phyloP scores from a whole-genome alignment of 2,113 vertebrate species.

The Noctilio leporinus region DNA sequence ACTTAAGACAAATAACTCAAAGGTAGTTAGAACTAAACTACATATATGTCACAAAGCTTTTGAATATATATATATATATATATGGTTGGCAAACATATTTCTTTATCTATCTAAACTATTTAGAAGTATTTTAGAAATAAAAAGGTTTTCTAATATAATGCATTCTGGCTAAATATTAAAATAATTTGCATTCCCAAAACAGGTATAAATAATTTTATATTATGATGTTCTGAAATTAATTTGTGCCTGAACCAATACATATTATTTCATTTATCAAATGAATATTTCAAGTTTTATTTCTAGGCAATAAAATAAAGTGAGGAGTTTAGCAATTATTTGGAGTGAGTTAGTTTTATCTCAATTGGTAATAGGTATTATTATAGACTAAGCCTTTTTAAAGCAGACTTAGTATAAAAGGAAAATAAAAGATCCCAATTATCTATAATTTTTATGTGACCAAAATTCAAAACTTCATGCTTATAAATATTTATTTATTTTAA shows the following conservation, averaged over 20 bases:
- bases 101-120: constrained; percentile 38
- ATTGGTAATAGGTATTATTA: neutral
- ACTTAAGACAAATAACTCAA: neutral
- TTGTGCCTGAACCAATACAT: neutral
- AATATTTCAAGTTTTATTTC: neutral
- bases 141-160: neutral
- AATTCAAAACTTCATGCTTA: neutral
- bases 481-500: too few relatives aligned
- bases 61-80: neutral
- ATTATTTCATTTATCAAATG: neutral
- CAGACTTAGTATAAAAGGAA: neutral
- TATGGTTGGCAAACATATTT: neutral
- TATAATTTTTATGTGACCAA: neutral
- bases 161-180: neutral
- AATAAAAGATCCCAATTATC: neutral
- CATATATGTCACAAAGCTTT: neutral
- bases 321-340: neutral
- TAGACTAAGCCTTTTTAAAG: neutral
- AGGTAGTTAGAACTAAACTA: constrained; percentile 17
- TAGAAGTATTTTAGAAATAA: constrained; percentile 33
- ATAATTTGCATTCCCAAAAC: neutral
- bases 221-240: neutral
- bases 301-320: neutral
- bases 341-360: constrained; percentile 16
- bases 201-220: neutral